Base-by-base conservation (phyloP, 1,140 invertebrate genomes). In the Solen grandis region DNA sequence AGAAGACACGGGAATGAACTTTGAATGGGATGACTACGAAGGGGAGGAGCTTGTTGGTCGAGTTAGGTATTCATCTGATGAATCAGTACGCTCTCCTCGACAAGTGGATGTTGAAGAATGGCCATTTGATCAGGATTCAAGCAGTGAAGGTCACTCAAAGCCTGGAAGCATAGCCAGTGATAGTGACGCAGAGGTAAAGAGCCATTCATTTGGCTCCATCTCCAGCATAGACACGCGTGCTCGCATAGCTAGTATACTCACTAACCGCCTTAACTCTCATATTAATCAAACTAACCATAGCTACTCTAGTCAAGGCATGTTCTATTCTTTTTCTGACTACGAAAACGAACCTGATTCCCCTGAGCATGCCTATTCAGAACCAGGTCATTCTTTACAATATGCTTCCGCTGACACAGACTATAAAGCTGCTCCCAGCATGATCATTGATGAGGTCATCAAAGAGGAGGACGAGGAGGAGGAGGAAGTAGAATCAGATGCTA, bases 21-120 rank as follows among this genome's bases (percentile, higher is more conserved):
- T 84, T 84, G 88, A 90, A 73, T 90, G 89, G 89, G 89, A 90
- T 83, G 89, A 90, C 72, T 87, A 87, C 50, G 87, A 87, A 62
- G 88, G 86, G 5, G 87, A 88, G 46, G 69, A 88, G 19, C 68
- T 89, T 5, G 85, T 89, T 8, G 88, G 88, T 16, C 73, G 76
- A 66, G 86, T 86, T 10, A 46, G 41, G 19, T 46, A 46, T 19
- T 10, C 8, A 8, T 8, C 41, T 14, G 62, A 81, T 22, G 55
- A 75, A 36, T 46, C 62, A 38, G 68, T 75, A 16, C 57, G 50
- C 3, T 87, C 85, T 0, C 86, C 88, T 25, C 77, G 84, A 60
- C 69, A 83, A 52, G 81, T 81, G 13, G 83, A 88, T 38, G 86
- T 90, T 59, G 80, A 85, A 8, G 87, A 90, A 52, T 90, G 88